Conservation (phyloP, 53 echinoderm and acorn worm genomes). For the Echinarachnius parma region DNA sequence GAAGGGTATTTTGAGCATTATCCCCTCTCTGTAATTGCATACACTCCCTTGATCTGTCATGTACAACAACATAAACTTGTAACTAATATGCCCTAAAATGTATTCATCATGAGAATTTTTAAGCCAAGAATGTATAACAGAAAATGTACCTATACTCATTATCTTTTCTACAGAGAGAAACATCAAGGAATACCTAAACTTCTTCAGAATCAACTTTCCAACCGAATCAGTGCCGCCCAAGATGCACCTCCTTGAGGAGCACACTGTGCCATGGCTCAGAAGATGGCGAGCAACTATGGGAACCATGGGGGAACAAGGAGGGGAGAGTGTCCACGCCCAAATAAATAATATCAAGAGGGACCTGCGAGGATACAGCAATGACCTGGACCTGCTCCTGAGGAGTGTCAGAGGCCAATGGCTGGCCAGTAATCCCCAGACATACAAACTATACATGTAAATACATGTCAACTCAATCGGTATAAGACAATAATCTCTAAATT, state of each 20-base stretch:
- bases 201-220: no score
- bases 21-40: neutral
- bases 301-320: slow-evolving; percentile 19
- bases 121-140: neutral
- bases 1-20: neutral
- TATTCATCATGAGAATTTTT: no score
- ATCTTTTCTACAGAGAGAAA: neutral
- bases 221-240: slow-evolving; percentile 13
- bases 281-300: slow-evolving; percentile 17
- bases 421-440: slow-evolving; percentile 18
- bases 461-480: no score
- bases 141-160: neutral
- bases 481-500: no score
- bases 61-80: no score
- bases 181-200: neutral
- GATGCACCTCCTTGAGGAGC: slow-evolving; percentile 18
- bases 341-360: no score
- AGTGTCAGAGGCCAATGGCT: slow-evolving; percentile 5
- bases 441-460: slow-evolving; percentile 8
- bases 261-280: slow-evolving; percentile 2
- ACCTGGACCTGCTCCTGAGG: slow-evolving; percentile 21
- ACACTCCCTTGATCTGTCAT: neutral
- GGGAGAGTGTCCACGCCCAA: no score
- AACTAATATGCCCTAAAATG: no score
- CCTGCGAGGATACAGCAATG: no score